These are phyloP conservation scores for Sinotaia quadrata DNA, from an alignment of 2,888 invertebrate species.

Conservation along the genomic window DNA sequence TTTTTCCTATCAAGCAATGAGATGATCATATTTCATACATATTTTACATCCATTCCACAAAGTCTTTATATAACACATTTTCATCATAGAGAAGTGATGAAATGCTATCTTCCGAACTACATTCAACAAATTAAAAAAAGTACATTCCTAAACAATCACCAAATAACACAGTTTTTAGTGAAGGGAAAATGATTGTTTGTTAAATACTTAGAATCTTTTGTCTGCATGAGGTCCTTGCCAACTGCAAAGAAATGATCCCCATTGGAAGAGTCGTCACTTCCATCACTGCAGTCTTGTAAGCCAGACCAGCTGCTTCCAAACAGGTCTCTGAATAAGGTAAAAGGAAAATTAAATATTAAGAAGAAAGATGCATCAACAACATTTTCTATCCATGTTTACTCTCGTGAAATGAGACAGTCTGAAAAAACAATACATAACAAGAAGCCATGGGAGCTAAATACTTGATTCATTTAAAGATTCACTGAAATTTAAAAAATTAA, in stretches of 20 bases:
- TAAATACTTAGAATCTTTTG: conserved; percentile 53
- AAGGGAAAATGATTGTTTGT: no score
- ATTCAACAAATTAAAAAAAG: no score
- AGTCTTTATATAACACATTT: no score
- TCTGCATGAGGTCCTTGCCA: conserved; percentile 49
- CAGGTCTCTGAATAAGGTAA: conserved; percentile 40
- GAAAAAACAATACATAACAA: no score
- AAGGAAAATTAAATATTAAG: not conserved
- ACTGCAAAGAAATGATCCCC: conserved; percentile 61
- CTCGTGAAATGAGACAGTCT: not conserved
- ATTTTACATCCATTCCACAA: no score
- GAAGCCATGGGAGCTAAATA: no score
- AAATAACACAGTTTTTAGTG: no score
- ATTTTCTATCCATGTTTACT: not conserved
- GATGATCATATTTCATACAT: no score
- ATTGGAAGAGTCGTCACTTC: conserved; percentile 65
- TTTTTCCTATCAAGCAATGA: no score
- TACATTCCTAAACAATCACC: no score
- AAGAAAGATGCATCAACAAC: not conserved
- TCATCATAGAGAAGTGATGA: no score
- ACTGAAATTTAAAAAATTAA: not conserved
- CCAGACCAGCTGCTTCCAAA: conserved; percentile 60
- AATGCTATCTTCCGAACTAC: no score
- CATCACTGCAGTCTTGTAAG: conserved; percentile 63
- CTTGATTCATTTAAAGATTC: not conserved